Conservation (phyloP, 2,113 vertebrate genomes). For the Rhodinocichla rosea region DNA sequence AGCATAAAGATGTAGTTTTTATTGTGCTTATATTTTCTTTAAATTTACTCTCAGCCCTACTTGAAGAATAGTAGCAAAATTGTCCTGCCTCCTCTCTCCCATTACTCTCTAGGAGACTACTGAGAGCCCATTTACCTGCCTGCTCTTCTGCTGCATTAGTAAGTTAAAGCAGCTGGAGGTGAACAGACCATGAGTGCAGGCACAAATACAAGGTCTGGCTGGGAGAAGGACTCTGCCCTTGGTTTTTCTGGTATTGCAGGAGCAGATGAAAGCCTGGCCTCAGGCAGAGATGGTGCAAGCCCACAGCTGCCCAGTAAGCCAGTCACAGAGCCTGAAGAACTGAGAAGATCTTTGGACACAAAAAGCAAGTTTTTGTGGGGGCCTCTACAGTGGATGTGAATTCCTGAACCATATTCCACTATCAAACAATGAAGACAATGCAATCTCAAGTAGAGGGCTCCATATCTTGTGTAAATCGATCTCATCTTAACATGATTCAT, state of each 20-base stretch:
- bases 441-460: background rate
- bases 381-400: background rate
- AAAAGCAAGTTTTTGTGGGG: background rate
- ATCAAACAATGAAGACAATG: background rate
- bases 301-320: fast-evolving
- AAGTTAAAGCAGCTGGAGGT: background rate
- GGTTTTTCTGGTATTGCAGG: background rate
- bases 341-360: background rate
- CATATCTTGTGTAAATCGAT: background rate
- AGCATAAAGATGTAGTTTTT: background rate
- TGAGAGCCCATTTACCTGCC: background rate
- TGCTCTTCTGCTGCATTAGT: background rate
- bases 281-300: background rate
- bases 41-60: background rate
- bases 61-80: background rate
- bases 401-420: background rate
- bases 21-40: background rate
- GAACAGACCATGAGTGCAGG: fast-evolving
- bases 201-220: background rate
- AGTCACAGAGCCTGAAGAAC: fast-evolving
- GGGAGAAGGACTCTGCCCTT: background rate
- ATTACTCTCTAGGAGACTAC: background rate
- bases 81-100: background rate
- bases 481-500: background rate
- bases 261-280: background rate